Conservation (phyloP, 2,797 vertebrate genomes). For the Hippoglossus hippoglossus region DNA sequence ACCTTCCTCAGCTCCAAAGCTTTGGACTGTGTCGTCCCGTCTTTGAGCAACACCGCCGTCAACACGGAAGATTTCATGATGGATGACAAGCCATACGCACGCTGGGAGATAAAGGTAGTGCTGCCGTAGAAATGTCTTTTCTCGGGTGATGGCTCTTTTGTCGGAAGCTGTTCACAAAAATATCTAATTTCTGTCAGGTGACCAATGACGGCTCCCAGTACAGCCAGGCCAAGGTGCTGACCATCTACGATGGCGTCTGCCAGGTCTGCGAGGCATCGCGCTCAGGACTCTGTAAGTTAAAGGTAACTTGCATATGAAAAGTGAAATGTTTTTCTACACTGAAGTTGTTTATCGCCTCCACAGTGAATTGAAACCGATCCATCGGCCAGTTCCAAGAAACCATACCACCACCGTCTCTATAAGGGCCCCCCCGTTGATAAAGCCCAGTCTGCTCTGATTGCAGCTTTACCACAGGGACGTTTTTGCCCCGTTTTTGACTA, state of each 20-base stretch:
- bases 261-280: conserved; percentile 83
- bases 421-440: too few species aligned
- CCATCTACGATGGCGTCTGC: conserved; percentile 84
- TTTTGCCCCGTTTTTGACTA: too few species aligned
- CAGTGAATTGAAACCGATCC: neutral
- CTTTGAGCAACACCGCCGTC: conserved; percentile 72
- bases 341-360: neutral
- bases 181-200: conserved; percentile 73
- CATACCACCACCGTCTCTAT: too few species aligned
- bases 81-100: conserved; percentile 81
- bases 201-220: conserved; percentile 86
- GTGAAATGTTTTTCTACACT: neutral
- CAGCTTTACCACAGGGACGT: too few species aligned
- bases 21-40: conserved; percentile 84
- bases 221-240: conserved; percentile 84
- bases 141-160: neutral
- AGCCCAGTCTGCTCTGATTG: too few species aligned
- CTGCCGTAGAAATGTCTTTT: neutral
- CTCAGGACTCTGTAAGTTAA: conserved; percentile 88
- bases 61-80: conserved; percentile 81
- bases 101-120: conserved; percentile 89
- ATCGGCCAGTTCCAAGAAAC: too few species aligned
- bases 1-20: conserved; percentile 86
- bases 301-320: conserved; percentile 80
- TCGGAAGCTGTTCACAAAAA: conserved; percentile 10